Evolutionary conservation across 2,113 vertebrate species (phyloP), one percentile per base, ranked within the genome.

Genomic region (Zootoca vivipara): DNA sequence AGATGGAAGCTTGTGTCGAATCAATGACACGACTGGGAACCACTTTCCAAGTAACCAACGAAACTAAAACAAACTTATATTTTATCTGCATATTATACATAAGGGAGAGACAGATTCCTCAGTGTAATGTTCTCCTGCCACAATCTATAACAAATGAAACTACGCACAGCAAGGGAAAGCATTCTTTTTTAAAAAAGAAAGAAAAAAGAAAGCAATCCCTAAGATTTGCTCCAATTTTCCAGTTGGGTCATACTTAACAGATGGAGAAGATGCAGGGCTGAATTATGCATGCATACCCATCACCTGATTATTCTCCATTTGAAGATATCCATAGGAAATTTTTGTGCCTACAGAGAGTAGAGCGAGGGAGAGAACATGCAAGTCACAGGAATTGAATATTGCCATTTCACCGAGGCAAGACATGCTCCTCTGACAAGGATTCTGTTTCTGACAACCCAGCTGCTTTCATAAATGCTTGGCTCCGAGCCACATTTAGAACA

Each of bases 111-210:
- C 2, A 82, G 87, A 69, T 52, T 28, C 77, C 33, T 72, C 72
- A 52, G 42, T 7, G 12, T 2, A 85, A n/a, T 75, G 72, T 90
- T 89, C 35, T 65, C 46, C 46, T 52, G 42, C 28, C 75, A 0
- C 75, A 85, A 91, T 86, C 84, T 16, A 83, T 58, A 86, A 58
- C 30, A 40, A 40, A 67, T 42, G 13, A 7, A 82, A 2, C 18
- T 2, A 42, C 2, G 64, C 46, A 72, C 30, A 72, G 13, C 26
- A 83, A 87, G 42, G 87, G 20, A 70, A 85, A 3, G 2, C 3
- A 22, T 1, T 1, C 40, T 0, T 0, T 83, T 78, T 30, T 28
- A 16, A 81, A 20, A 26, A 8, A 42, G n/a, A n/a, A n/a, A n/a
- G n/a, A 42, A 42, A 7, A 42, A 9, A 52, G 46, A 52, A 12